phyloP scores from a whole-genome alignment of 2,888 invertebrate genomes.

The Ischnura elegans region DNA sequence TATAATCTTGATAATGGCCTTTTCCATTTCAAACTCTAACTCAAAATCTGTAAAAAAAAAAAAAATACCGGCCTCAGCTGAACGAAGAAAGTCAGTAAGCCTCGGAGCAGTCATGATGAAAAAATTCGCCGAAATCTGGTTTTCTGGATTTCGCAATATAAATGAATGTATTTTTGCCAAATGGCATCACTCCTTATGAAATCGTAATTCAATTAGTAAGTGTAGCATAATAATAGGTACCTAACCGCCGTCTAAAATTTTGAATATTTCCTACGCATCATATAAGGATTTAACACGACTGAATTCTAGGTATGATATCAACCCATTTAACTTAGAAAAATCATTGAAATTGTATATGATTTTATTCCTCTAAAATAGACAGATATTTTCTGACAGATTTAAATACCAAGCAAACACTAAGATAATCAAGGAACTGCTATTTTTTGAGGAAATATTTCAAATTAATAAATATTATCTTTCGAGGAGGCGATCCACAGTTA shows the following conservation, averaged over 20 bases:
- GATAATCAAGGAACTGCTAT: too few species aligned
- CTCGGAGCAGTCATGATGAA: neutral
- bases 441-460: too few species aligned
- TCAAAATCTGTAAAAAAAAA: constrained; percentile 19
- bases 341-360: too few species aligned
- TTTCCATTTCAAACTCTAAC: neutral
- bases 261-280: neutral
- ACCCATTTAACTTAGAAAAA: too few species aligned
- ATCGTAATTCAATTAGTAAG: neutral
- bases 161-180: neutral
- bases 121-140: neutral
- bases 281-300: neutral
- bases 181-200: neutral
- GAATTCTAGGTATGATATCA: too few species aligned
- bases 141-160: neutral
- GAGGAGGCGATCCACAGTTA: too few species aligned
- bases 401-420: too few species aligned
- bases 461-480: too few species aligned
- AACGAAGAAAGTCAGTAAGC: neutral
- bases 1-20: neutral
- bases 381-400: too few species aligned
- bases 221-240: neutral
- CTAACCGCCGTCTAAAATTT: neutral
- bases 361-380: neutral
- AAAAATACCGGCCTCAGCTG: neutral